Percentiles rank a stretch among this genome's conserved stretches.
Conservation (phyloP, 1,140 invertebrate species). For the Hypsibius dujardini region DNA sequence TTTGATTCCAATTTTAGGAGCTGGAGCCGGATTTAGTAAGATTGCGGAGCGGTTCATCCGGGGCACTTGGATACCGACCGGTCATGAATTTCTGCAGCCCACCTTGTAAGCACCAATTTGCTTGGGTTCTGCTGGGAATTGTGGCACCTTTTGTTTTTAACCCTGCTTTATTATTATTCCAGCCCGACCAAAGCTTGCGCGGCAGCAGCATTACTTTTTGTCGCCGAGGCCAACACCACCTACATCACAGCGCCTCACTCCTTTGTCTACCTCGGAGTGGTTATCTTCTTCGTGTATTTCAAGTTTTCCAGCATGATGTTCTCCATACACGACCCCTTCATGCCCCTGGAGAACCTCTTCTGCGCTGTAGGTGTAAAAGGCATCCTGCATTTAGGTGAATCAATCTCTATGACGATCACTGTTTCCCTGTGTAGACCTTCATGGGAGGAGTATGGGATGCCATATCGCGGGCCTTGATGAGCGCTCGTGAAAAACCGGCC, state of each 20-base stretch:
- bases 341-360: constrained; percentile 93
- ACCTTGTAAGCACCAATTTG: constrained; percentile 60
- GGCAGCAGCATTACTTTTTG: constrained; percentile 83
- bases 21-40: constrained; percentile 78
- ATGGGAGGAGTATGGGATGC: constrained; percentile 96
- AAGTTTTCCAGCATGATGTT: constrained; percentile 87
- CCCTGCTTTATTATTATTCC: constrained; percentile 28
- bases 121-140: background rate
- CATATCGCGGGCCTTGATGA: constrained; percentile 33
- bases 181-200: constrained; percentile 91
- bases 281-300: constrained; percentile 99
- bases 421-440: constrained; percentile 39
- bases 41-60: constrained; percentile 73
- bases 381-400: background rate
- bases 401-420: background rate
- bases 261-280: constrained; percentile 88
- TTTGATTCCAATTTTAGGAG: constrained; percentile 40
- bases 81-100: constrained; percentile 97
- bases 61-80: constrained; percentile 88
- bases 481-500: constrained; percentile 37
- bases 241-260: constrained; percentile 87
- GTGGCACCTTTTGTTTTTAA: constrained; percentile 11
- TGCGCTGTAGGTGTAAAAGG: constrained; percentile 51
- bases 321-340: constrained; percentile 92
- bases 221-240: constrained; percentile 87